These are phyloP conservation scores for Poecilia latipinna DNA, from an alignment of 2,113 vertebrate genomes.

Conservation along the genomic window DNA sequence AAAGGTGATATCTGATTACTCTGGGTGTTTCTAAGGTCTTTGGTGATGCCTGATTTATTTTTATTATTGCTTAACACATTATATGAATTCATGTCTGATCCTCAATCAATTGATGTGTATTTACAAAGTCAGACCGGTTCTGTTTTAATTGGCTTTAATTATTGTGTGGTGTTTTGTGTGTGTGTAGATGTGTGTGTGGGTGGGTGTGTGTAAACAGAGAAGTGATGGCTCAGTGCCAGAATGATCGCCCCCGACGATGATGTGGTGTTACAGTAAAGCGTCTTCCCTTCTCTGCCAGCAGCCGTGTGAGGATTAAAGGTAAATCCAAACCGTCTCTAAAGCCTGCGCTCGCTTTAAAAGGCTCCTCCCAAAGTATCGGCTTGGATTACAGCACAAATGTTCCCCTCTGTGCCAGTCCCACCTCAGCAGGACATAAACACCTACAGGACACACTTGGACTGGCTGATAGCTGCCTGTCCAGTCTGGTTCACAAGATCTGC, in stretches of 20 bases:
- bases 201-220: neutral
- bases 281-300: slow-evolving; percentile 41
- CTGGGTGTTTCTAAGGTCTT: neutral
- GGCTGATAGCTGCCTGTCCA: neutral
- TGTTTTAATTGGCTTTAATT: slow-evolving; percentile 18
- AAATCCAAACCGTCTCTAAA: slow-evolving; percentile 66
- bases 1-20: slow-evolving; percentile 15
- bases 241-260: neutral
- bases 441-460: neutral
- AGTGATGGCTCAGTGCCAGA: slow-evolving; percentile 15
- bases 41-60: too few relatives aligned
- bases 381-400: slow-evolving; percentile 49
- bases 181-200: too few relatives aligned
- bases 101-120: too few relatives aligned
- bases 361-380: slow-evolving; percentile 43
- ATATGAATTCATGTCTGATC: too few relatives aligned
- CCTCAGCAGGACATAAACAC: neutral
- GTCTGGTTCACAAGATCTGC: slow-evolving; percentile 13
- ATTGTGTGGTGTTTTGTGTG: neutral
- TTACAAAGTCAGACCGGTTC: neutral
- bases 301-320: slow-evolving; percentile 65
- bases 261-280: slow-evolving; percentile 9
- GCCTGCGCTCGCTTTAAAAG: slow-evolving; percentile 59
- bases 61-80: neutral
- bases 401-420: neutral